A percentile compares a stretch with the other conserved stretches of the same genome.
Conservation (phyloP, 2,113 vertebrate genomes). For the Cettia cetti region DNA sequence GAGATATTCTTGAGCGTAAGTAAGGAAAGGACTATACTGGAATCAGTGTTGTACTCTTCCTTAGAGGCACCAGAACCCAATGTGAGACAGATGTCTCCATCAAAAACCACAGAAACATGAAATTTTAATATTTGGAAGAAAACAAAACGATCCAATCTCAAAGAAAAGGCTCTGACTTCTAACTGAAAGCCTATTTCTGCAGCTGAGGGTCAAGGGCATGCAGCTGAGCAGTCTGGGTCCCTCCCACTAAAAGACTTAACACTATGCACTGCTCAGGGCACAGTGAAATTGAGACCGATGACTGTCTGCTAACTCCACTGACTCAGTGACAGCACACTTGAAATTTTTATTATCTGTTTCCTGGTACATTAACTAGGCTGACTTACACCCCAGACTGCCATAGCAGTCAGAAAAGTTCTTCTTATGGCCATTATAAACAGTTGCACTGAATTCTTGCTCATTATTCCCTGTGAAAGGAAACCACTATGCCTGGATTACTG, state of each 20-base stretch:
- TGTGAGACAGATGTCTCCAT: neutral
- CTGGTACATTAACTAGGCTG: neutral
- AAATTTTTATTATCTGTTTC: conserved; percentile 29
- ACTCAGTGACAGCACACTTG: neutral
- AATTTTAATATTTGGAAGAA: neutral
- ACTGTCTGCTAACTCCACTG: neutral
- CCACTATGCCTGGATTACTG: neutral
- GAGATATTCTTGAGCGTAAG: neutral
- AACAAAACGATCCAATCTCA: neutral
- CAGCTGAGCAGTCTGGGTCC: neutral
- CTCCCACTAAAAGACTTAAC: neutral
- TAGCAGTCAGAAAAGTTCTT: neutral
- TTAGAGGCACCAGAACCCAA: neutral
- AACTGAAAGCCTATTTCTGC: neutral
- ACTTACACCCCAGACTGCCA: neutral
- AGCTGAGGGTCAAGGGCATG: neutral
- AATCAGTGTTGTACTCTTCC: neutral
- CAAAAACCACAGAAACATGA: neutral
- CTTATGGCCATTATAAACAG: neutral
- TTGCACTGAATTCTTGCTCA: neutral
- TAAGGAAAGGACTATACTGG: neutral
- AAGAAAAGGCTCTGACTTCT: neutral
- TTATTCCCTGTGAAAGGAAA: conserved; percentile 19
- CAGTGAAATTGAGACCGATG: neutral
- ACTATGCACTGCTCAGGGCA: neutral